Percentiles rank a stretch among this genome's conserved stretches.
Evolutionary conservation across 2,113 vertebrate species (phyloP).

Genomic region (Eulemur macaco): DNA sequence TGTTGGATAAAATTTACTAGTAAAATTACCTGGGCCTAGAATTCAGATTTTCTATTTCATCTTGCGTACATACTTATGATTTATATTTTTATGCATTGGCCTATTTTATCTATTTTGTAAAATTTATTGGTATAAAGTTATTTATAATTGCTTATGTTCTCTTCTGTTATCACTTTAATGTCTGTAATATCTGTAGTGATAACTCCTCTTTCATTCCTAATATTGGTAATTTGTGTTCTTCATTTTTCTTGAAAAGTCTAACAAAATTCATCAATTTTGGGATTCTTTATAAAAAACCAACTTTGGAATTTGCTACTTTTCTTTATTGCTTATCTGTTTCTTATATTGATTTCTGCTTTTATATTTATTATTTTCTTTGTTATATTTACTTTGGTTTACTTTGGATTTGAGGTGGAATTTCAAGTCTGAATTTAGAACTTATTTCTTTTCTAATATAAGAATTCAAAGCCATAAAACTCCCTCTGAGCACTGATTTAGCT

Average conservation of each 20-base stretch:
- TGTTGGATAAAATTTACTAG: background rate
- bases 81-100: background rate
- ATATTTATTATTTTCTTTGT: background rate
- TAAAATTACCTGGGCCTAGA: background rate
- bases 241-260: background rate
- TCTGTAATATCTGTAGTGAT: background rate
- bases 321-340: background rate
- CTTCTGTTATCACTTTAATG: conserved; percentile 5
- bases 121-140: conserved; percentile 21
- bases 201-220: background rate
- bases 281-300: background rate
- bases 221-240: background rate
- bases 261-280: background rate
- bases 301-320: background rate
- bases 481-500: background rate
- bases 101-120: background rate
- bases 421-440: background rate
- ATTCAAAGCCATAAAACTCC: conserved; percentile 7
- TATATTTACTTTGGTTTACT: background rate
- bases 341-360: background rate
- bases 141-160: background rate
- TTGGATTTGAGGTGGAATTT: background rate
- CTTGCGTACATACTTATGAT: background rate
- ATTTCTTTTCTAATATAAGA: conserved; percentile 17
- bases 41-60: conserved; percentile 18